Evolutionary conservation across 2,797 vertebrate species (phyloP).

Genomic region (Hemibagrus guttatus): DNA sequence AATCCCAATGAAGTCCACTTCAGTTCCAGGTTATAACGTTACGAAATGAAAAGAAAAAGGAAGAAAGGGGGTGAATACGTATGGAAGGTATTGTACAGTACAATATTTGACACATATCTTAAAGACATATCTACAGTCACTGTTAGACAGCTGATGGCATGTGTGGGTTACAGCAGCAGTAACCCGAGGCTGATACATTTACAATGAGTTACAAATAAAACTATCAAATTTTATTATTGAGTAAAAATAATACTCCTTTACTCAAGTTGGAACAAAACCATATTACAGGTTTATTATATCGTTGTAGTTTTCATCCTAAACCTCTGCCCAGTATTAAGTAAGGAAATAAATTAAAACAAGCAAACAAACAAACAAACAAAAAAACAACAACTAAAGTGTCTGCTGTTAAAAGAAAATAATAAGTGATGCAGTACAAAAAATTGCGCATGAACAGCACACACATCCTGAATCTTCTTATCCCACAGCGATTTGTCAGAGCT

Average conservation of each 20-base stretch:
- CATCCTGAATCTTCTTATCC: no score
- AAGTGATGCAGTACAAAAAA: background rate
- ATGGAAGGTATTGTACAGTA: background rate
- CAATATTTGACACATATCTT: background rate
- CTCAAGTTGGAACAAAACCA: background rate
- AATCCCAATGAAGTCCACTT: background rate
- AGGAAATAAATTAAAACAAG: background rate
- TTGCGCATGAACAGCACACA: no score
- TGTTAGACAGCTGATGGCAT: constrained; percentile 1
- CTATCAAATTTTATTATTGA: background rate
- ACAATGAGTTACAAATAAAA: constrained; percentile 15
- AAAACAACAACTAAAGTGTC: no score
- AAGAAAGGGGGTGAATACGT: background rate
- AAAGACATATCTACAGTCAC: constrained; percentile 1
- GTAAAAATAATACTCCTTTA: background rate
- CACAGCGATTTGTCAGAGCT: background rate
- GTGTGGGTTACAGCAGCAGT: constrained; percentile 5
- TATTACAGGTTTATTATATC: background rate
- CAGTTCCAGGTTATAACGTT: background rate
- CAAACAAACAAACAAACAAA: no score
- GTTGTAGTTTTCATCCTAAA: background rate
- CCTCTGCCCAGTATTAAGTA: background rate
- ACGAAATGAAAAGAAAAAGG: background rate
- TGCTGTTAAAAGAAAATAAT: background rate
- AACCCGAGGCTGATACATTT: background rate